Evolutionary conservation across 2,113 vertebrate genomes (phyloP).

Genomic region (Amphiprion ocellaris): DNA sequence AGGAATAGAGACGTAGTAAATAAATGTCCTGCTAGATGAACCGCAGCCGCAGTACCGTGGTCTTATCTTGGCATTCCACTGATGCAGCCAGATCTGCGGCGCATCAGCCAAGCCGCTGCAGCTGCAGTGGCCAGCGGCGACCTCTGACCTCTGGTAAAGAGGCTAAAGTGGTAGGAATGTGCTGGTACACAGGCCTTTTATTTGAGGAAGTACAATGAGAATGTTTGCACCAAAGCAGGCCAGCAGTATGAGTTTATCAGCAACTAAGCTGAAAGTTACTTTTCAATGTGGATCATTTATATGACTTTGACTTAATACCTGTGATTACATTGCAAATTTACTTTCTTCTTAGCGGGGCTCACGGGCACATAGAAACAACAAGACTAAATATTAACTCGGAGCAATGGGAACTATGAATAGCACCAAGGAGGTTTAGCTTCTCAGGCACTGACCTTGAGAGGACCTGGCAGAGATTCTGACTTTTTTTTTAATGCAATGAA

Average conservation of each 20-base stretch:
- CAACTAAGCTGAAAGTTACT: conserved; percentile 21
- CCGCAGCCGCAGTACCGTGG: conserved; percentile 37
- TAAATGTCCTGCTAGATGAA: conserved; percentile 25
- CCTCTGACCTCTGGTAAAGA: conserved; percentile 70
- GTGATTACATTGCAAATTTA: conserved; percentile 18
- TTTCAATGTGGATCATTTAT: conserved; percentile 27
- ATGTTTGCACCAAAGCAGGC: conserved; percentile 44
- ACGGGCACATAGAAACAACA: conserved; percentile 25
- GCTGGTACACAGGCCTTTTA: conserved; percentile 54
- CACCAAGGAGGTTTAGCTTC: conserved; percentile 58
- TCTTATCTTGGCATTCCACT: conserved; percentile 80
- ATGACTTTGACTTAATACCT: conserved; percentile 9
- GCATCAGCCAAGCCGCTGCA: conserved; percentile 61
- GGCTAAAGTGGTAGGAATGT: conserved; percentile 76
- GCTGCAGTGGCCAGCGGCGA: conserved; percentile 67
- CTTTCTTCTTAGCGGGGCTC: conserved; percentile 9
- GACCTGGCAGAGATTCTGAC: conserved; percentile 55
- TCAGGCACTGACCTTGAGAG: conserved; percentile 63
- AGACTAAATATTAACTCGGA: conserved; percentile 54
- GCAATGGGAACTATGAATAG: conserved; percentile 63
- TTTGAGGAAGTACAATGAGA: conserved; percentile 56
- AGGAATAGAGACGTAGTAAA: conserved; percentile 36
- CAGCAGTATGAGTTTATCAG: conserved; percentile 17
- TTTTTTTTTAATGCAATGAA: conserved; percentile 35
- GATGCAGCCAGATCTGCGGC: conserved; percentile 72